Evolutionary conservation across 30 jellyfish, hydroid and myxozoan species (phyloP), one percentile per base, ranked within the genome.

Genomic region (Aurelia aurita complex sp. Pacific): DNA sequence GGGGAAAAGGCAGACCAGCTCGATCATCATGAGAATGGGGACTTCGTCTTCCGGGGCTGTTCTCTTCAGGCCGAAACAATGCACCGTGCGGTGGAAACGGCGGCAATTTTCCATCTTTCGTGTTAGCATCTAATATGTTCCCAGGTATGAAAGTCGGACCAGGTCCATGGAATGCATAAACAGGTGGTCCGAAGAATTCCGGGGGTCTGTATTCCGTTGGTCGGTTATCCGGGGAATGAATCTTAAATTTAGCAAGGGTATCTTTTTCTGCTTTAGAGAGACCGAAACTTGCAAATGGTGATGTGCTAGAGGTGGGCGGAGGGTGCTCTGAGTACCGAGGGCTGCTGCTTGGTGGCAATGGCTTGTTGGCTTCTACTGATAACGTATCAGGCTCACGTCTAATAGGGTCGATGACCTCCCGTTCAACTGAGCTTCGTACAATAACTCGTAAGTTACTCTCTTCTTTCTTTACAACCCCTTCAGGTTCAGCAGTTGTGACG

Each of bases 61-160:
- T 59, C 9, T 60, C 67, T 10, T 57, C 77, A 55, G 36, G 83
- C 66, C 81, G 83, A 67, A 57, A 81, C 79, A 77, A 14, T 16
- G 87, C 46, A 23, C 79, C 86, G 60, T 83, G 92, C 4, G 50
- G 16, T 10, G 91, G 59, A 38, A 68, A 71, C 19, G 64, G 66
- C 7, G 71, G 79, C 1, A 70, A 32, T 19, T 71, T 76, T 13
- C 80, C 52, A 9, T 83, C 85, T 12, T 69, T 70, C 5, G 88
- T 17, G 18, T 51, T 52, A 60, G 81, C 73, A 57, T 70, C 92
- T 4, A 83, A 64, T 77, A 83, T 70, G 80, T 34, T 70, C 17
- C 92, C 92, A 10, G 92, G 80, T 29, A 83, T 83, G 69, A 83
- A 83, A 19, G 75, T 51, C 50, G 92, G 85, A 42, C 85, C 80